Conservation (phyloP, 2,797 vertebrate species). For the Pangasius djambal region DNA sequence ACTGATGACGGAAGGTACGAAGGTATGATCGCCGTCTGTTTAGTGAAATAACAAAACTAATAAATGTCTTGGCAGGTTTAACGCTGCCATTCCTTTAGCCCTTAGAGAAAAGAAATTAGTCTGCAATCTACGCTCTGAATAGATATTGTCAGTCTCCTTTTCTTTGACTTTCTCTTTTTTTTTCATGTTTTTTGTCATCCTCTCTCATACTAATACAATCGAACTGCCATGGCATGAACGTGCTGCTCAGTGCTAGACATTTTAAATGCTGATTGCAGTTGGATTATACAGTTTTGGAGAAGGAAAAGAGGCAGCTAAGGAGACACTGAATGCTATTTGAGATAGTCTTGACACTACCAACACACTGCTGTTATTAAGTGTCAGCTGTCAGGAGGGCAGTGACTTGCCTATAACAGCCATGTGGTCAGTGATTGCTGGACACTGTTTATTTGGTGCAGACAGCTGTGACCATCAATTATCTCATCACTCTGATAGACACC, state of each 20-base stretch:
- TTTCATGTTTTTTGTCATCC: background rate
- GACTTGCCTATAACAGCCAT: constrained; percentile 32
- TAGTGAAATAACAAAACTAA: constrained; percentile 20
- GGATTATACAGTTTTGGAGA: background rate
- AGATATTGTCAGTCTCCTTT: background rate
- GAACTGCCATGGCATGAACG: background rate
- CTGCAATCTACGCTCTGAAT: background rate
- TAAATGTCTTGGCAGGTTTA: constrained; percentile 21
- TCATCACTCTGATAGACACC: constrained; percentile 41
- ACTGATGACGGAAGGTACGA: background rate
- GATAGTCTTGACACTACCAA: constrained; percentile 6
- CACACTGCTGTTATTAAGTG: constrained; percentile 6
- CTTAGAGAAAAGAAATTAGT: background rate
- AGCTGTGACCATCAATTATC: constrained; percentile 44
- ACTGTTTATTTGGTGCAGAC: constrained; percentile 43
- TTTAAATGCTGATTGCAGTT: background rate
- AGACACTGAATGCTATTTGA: background rate
- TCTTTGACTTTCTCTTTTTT: background rate
- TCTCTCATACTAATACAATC: background rate
- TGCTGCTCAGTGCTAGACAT: background rate
- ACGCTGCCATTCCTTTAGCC: background rate
- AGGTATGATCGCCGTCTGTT: constrained; percentile 20
- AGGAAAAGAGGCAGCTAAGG: background rate
- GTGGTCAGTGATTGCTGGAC: constrained; percentile 36
- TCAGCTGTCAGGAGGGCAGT: constrained; percentile 29